Conservation (phyloP, 2,113 vertebrate species). For the Bambusicola thoracicus region DNA sequence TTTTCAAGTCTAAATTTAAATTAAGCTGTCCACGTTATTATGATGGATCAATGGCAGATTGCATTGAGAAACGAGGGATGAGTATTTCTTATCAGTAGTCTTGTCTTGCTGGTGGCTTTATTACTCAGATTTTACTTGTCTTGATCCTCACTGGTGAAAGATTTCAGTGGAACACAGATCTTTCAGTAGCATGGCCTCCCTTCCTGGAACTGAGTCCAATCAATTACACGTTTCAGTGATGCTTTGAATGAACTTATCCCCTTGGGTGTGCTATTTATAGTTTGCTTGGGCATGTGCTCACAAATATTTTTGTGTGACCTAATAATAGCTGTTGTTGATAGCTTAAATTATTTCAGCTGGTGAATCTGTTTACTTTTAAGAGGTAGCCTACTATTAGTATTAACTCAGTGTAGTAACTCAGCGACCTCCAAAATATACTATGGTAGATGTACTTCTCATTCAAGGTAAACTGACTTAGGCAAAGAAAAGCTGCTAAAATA, state of each 20-base stretch:
- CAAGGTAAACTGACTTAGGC: not conserved
- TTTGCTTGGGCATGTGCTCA: not conserved
- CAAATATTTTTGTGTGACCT: not conserved
- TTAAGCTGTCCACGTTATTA: fast-evolving
- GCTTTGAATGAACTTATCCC: not conserved
- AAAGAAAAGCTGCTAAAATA: not conserved
- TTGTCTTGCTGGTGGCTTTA: not conserved
- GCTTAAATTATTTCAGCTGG: not conserved
- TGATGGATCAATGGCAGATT: not conserved
- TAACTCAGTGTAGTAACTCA: not conserved
- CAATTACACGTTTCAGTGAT: fast-evolving
- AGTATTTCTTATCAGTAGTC: not conserved
- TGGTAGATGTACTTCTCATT: not conserved
- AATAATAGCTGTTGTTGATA: not conserved
- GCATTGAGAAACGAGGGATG: fast-evolving
- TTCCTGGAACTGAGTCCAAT: fast-evolving
- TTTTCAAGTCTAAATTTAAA: not conserved
- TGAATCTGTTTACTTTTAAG: not conserved
- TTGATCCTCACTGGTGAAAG: not conserved
- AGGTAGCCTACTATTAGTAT: not conserved
- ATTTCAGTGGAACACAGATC: not conserved
- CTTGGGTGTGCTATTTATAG: not conserved
- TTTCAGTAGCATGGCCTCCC: not conserved
- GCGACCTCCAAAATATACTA: not conserved
- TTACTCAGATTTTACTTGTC: not conserved